Conservation (phyloP, 2,797 vertebrate species). For the Acanthurus tractus region DNA sequence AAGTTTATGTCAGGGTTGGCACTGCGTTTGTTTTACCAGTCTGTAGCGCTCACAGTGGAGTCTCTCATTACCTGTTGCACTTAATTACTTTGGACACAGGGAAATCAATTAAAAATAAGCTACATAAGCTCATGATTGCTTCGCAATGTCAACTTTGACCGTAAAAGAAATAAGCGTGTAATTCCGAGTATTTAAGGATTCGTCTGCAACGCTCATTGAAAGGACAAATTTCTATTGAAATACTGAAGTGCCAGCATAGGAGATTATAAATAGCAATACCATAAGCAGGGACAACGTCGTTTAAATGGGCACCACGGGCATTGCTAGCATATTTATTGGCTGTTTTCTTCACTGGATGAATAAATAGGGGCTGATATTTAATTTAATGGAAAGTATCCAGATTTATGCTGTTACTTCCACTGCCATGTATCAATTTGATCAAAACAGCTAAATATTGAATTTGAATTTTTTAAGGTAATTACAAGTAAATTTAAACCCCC, state of each 20-base stretch:
- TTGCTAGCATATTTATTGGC: conserved; percentile 6
- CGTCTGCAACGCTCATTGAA: background rate
- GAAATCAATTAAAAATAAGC: conserved; percentile 25
- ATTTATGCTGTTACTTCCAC: background rate
- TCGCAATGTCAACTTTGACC: background rate
- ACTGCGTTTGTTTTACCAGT: background rate
- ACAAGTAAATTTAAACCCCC: conserved; percentile 2
- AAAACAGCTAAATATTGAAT: conserved; percentile 15
- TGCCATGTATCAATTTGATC: background rate
- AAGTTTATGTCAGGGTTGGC: background rate
- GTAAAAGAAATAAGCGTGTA: background rate
- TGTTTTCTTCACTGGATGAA: background rate
- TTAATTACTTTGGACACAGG: conserved; percentile 3
- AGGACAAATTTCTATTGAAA: conserved; percentile 13
- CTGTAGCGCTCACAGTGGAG: background rate
- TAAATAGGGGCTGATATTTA: background rate
- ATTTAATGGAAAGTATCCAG: conserved; percentile 11
- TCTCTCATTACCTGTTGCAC: conserved; percentile 36
- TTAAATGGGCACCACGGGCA: background rate
- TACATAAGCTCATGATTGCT: conserved; percentile 13
- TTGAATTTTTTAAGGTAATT: background rate
- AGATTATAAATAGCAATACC: conserved; percentile 58
- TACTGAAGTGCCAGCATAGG: conserved; percentile 13
- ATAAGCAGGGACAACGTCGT: conserved; percentile 43
- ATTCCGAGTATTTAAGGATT: background rate